Evolutionary conservation across 1,140 invertebrate species (phyloP).

Genomic region (Drosophila ananassae): DNA sequence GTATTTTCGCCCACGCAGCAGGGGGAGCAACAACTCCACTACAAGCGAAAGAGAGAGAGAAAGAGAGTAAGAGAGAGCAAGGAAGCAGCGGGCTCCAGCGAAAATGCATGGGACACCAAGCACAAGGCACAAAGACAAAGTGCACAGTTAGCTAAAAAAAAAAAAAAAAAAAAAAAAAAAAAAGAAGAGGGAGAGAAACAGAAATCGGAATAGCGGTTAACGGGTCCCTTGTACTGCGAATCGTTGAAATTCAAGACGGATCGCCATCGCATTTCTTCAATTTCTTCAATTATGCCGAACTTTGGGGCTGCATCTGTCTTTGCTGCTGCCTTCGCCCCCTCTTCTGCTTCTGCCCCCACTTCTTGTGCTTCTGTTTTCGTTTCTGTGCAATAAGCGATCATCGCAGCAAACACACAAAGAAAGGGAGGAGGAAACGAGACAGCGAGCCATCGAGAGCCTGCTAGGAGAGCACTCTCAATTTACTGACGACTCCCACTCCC

Average conservation of each 20-base stretch:
- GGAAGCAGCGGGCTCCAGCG: slow-evolving; percentile 37
- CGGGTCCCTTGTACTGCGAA: slow-evolving; percentile 29
- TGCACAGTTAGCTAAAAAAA: slow-evolving; percentile 32
- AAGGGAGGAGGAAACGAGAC: slow-evolving; percentile 1
- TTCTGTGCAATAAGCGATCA: slow-evolving; percentile 44
- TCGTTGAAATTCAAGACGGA: slow-evolving; percentile 45
- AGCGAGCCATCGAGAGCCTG: slow-evolving; percentile 35
- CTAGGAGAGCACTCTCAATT: slow-evolving; percentile 32
- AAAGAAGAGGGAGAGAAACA: slow-evolving; percentile 19
- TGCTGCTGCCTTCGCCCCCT: not conserved
- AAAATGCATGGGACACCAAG: slow-evolving; percentile 24
- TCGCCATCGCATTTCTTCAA: slow-evolving; percentile 40
- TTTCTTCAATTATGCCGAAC: slow-evolving; percentile 43
- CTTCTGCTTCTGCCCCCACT: not conserved
- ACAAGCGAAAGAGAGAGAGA: slow-evolving; percentile 5
- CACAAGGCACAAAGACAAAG: slow-evolving; percentile 30
- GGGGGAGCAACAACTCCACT: not conserved
- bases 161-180: not conserved
- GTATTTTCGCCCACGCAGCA: slow-evolving; percentile 63
- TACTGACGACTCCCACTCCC: slow-evolving; percentile 27
- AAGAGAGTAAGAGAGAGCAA: slow-evolving; percentile 20
- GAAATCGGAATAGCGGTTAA: slow-evolving; percentile 40
- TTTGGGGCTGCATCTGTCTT: not conserved
- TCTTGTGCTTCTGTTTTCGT: slow-evolving; percentile 36
- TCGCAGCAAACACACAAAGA: slow-evolving; percentile 20